These are phyloP conservation scores for Hypercompe scribonia DNA, from an alignment of 2,888 invertebrate species.

Conservation along the genomic window DNA sequence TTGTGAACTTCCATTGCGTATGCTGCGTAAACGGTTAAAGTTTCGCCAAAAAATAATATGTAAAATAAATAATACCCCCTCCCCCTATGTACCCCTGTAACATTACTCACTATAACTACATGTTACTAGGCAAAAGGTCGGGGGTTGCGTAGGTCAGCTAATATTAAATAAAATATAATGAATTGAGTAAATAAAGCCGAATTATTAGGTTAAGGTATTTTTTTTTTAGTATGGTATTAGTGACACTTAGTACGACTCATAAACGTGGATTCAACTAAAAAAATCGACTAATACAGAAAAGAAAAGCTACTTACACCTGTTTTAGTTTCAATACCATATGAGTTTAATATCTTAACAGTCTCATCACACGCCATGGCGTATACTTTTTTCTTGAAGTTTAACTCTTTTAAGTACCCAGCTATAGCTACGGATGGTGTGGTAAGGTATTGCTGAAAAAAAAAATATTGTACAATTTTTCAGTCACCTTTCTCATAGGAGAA, in stretches of 20 bases:
- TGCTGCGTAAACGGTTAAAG: too few species aligned
- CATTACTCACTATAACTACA: too few species aligned
- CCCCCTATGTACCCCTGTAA: too few species aligned
- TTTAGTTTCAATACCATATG: conserved; percentile 77
- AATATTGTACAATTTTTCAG: not conserved
- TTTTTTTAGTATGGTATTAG: too few species aligned
- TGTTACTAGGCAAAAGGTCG: too few species aligned
- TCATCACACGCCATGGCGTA: conserved; percentile 76
- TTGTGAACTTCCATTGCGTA: too few species aligned
- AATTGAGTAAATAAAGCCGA: too few species aligned
- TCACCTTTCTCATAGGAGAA: not conserved
- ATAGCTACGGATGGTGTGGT: conserved; percentile 83
- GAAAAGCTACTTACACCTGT: conserved; percentile 69
- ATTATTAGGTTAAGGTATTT: too few species aligned
- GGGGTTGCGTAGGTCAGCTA: too few species aligned
- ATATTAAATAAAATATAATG: too few species aligned
- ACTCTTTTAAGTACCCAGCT: conserved; percentile 82
- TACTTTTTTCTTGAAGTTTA: conserved; percentile 81
- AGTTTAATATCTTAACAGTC: conserved; percentile 68
- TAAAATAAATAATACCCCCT: too few species aligned
- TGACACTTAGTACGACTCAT: not conserved
- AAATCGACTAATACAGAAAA: not conserved
- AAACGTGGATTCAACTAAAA: not conserved
- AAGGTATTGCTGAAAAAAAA: conserved; percentile 75
- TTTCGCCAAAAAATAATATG: too few species aligned